Evolutionary conservation across 2,797 vertebrate species (phyloP), one percentile per base, ranked within the genome.

Genomic region (Falco concolor): DNA sequence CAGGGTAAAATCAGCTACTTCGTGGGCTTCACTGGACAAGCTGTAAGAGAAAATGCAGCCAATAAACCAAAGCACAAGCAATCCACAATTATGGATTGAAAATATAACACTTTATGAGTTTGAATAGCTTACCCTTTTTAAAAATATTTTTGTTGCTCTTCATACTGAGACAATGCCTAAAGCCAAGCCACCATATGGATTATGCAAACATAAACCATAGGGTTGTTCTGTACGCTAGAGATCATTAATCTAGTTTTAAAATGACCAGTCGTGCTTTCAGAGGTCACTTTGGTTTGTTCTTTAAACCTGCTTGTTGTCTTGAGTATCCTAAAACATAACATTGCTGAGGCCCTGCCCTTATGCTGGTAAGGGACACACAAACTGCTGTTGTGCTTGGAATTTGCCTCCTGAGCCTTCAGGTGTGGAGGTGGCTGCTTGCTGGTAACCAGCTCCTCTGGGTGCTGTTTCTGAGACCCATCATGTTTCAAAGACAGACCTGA

Each of bases 171-270:
- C 15, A 53, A 42, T n/a, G 44, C 85, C 40, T 90, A 40, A 45
- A 84, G 70, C 34, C 70, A 74, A 80, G 69, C 30, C 42, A 53
- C 86, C 67, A 44, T 91, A 67, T 76, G 80, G 83, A 87, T 78
- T 64, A 68, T 61, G 72, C 64, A 89, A 92, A 90, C n/a, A 15
- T 36, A 54, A 86, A 77, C 16, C 22, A 36, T 74, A 93, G 49
- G 34, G 13, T 70, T 68, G 56, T 24, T 80, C 52, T 91, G 36
- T 68, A 18, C 25, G 18, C 47, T 74, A 34, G 44, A 47, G 63
- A 65, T 82, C 53, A 36, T 91, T 90, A 74, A 84, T 91, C 88
- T 95, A 44, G 53, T 45, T 92, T 90, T 93, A 85, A 83, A 91
- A 69, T 93, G 63, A 88, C 12, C 42, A 64, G 12, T 67, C 0